Evolutionary conservation across 2,888 invertebrate species (phyloP), one percentile per base, ranked within the genome.

Genomic region (Eupithecia vulgata): DNA sequence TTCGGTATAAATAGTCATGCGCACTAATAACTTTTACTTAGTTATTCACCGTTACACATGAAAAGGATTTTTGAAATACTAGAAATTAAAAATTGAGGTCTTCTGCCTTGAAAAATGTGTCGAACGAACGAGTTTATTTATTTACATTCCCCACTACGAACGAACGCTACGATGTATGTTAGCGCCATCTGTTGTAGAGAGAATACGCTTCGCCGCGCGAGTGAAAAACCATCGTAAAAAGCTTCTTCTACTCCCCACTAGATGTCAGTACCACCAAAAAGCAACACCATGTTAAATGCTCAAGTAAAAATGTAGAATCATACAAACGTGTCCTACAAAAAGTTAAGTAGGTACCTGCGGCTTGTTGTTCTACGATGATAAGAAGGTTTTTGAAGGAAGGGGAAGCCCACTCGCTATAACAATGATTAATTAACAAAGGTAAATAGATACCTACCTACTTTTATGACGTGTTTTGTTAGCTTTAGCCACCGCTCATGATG

Each of bases 1-100:
- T 88, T 88, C 81, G 81, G 80, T 82, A 81, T 79, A 84, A 86
- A 88, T 85, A 87, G 90, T 85, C 93, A 94, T 94, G 94, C 93
- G 94, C 93, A 87, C 81, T 83, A 57, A 80, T 67, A 64, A 37
- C 65, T 65, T 40, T 65, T 40, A 37, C 65, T 37, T 34, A 64
- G 35, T 0, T 34, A n/a, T 12, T 34, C 35, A 34, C n/a, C n/a
- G 37, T 17, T 34, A 64, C 37, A 64, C 62, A 35, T 62, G 62
- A n/a, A 42, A 40, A 40, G 21, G 6, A 40, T 65, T 40, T 21
- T 25, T 13, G 21, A 12, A 21, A 40, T 7, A 21, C 40, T 13
- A 40, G 12, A 37, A 42, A n/a, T 21, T 37, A 35, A 25, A 40
- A 42, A 25, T 40, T 25, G 0, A 10, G 12, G 12, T 25, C 5